These are phyloP conservation scores for Blastobasis lacticolella DNA, from an alignment of 2,888 invertebrate genomes.

Conservation along the genomic window DNA sequence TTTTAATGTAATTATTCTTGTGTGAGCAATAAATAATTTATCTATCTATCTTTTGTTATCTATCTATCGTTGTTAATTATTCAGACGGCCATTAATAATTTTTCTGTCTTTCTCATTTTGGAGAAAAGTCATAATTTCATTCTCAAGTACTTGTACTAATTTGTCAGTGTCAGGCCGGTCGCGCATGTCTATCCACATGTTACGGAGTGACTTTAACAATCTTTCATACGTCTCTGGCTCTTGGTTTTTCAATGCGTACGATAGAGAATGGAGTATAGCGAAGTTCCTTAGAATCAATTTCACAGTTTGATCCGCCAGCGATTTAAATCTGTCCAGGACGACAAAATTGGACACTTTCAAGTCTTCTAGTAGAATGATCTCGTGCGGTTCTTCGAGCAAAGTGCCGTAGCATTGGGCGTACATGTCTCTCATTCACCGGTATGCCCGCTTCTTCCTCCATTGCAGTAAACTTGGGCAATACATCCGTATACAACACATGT, in stretches of 20 bases:
- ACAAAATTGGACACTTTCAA: constrained; percentile 19
- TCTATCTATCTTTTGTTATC: too few relatives aligned
- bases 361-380: constrained; percentile 37
- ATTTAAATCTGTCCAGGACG: constrained; percentile 25
- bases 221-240: constrained; percentile 20
- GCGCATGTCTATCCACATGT: constrained; percentile 9
- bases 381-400: constrained; percentile 21
- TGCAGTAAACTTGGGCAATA: constrained; percentile 27
- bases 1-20: too few relatives aligned
- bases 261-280: constrained; percentile 28
- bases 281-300: constrained; percentile 25
- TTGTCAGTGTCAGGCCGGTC: neutral
- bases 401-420: constrained; percentile 32
- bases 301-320: constrained; percentile 8
- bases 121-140: neutral
- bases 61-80: too few relatives aligned
- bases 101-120: neutral
- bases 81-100: neutral
- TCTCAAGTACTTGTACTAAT: constrained; percentile 4
- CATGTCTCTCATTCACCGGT: constrained; percentile 20
- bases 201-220: constrained; percentile 12
- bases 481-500: constrained; percentile 25
- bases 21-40: too few relatives aligned
- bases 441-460: constrained; percentile 20
- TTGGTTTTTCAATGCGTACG: constrained; percentile 26